These are phyloP conservation scores for Zaprionus ghesquierei DNA, from an alignment of 1,140 invertebrate genomes.

Conservation along the genomic window DNA sequence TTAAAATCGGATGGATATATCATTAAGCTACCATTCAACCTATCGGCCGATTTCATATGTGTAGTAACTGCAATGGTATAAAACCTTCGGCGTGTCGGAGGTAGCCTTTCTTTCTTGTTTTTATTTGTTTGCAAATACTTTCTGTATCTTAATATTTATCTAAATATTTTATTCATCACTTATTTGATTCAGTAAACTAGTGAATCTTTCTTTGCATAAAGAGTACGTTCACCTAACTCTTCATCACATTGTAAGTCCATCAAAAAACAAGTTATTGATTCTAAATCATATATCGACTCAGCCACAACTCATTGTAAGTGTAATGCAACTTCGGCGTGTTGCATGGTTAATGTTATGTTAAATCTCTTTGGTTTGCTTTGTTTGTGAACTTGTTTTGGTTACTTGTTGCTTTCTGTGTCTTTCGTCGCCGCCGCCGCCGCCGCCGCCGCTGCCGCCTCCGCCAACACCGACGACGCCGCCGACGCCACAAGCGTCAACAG, in stretches of 20 bases:
- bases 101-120: too few relatives aligned
- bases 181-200: not conserved
- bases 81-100: too few relatives aligned
- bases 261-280: not conserved
- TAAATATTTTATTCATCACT: not conserved
- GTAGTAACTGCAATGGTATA: too few relatives aligned
- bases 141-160: not conserved
- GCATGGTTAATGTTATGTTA: not conserved
- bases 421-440: constrained; percentile 13
- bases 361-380: constrained; percentile 38
- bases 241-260: not conserved
- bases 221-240: not conserved
- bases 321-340: constrained; percentile 5
- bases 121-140: not conserved
- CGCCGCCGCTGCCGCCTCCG: constrained; percentile 10
- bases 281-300: not conserved
- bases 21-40: too few relatives aligned
- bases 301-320: too few relatives aligned
- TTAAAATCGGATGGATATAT: too few relatives aligned
- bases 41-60: too few relatives aligned
- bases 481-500: constrained; percentile 61
- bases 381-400: constrained; percentile 71
- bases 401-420: constrained; percentile 64
- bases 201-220: not conserved
- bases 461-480: constrained; percentile 10